Conservation (phyloP, 2,888 invertebrate species). For the Panzeria rudis region DNA sequence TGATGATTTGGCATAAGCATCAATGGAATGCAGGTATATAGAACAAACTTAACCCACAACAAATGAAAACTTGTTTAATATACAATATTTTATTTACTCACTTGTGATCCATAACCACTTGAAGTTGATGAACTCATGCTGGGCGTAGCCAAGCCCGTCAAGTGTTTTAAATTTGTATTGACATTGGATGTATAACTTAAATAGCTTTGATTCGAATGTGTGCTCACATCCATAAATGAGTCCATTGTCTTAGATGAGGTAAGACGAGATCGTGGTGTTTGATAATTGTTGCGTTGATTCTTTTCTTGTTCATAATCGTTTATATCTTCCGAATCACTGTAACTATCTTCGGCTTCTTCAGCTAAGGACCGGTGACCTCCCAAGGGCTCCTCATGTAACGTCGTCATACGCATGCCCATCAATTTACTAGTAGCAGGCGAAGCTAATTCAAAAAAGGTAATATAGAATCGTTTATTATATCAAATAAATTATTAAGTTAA, state of each 20-base stretch:
- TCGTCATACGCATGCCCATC: constrained; percentile 93
- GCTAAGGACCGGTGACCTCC: constrained; percentile 84
- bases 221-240: constrained; percentile 91
- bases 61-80: too few species aligned
- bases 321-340: constrained; percentile 84
- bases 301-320: constrained; percentile 83
- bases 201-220: constrained; percentile 78
- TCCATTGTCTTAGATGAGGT: constrained; percentile 93
- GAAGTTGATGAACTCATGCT: constrained; percentile 89
- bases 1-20: too few species aligned
- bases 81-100: constrained; percentile 51
- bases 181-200: constrained; percentile 81
- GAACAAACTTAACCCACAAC: too few species aligned
- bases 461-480: neutral
- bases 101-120: constrained; percentile 89
- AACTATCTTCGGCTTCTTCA: constrained; percentile 83
- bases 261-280: constrained; percentile 83
- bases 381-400: constrained; percentile 93
- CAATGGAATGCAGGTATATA: too few species aligned
- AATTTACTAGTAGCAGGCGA: constrained; percentile 94
- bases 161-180: constrained; percentile 83
- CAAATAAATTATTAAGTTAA: neutral
- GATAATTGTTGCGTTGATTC: constrained; percentile 77
- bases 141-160: constrained; percentile 85
- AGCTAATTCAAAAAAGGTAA: constrained; percentile 84